Evolutionary conservation across 1,140 invertebrate species (phyloP), one percentile per base, ranked within the genome.

Genomic region (Drosophila truncata): DNA sequence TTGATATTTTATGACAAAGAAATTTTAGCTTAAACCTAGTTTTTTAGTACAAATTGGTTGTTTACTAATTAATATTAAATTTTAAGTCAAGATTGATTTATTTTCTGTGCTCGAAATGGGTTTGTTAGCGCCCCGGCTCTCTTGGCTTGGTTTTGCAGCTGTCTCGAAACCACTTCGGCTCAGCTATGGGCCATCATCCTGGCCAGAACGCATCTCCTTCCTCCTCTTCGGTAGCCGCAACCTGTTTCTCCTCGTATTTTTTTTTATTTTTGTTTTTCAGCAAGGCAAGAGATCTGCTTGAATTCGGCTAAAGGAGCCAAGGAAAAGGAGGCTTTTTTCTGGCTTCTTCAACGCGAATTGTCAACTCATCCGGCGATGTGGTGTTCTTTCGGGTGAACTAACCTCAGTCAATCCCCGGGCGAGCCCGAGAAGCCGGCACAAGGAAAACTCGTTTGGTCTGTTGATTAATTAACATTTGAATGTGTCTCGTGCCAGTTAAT

Each of bases 391-490:
- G 50, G 31, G 20, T 39, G 67, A 82, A 88, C 83, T 87, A 87
- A 87, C 83, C 83, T 80, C 66, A 80, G 84, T 88, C 80, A 87
- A 87, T 78, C 42, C 37, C 11, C 16, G 55, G 2, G 7, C 10
- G n/a, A n/a, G n/a, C n/a, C n/a, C n/a, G n/a, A n/a, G n/a, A 63
- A 61, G 66, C 83, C 80, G 83, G 84, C 84, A 44, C 57, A 67
- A 50, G 41, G 50, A 39, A 58, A 46, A 50, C 60, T 41, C 29
- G 65, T 75, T 58, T 57, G 46, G 39, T 23, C 79, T 61, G 47
- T 66, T 84, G 65, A 80, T 86, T 86, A 86, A 86, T 79, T 86
- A 87, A 76, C 70, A 82, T 86, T 82, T 79, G 69, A 82, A 87
- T 82, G 83, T 70, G 73, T 63, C 61, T 82, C 75, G 79, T 87